Percentiles rank a stretch among this genome's conserved stretches.
These are phyloP conservation scores for Talpa occidentalis DNA, from an alignment of 2,113 vertebrate species.

Conservation along the genomic window DNA sequence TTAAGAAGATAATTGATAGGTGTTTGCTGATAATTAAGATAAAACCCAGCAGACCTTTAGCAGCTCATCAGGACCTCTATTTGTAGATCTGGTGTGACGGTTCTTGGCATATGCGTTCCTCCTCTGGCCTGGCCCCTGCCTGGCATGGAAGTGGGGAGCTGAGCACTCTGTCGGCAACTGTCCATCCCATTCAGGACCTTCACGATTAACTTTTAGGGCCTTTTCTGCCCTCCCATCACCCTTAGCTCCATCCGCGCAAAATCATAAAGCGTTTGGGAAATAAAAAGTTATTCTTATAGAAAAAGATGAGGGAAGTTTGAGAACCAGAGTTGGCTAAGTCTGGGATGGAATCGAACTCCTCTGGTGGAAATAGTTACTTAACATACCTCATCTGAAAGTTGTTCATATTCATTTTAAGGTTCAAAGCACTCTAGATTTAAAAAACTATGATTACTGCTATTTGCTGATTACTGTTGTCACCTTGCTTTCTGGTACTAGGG, in stretches of 20 bases:
- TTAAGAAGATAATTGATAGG: neutral
- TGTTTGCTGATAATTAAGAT: neutral
- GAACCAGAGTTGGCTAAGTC: neutral
- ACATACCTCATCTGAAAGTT: slow-evolving; percentile 19
- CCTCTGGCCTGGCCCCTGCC: neutral
- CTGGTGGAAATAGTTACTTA: neutral
- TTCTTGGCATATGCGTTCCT: neutral
- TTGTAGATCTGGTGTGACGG: neutral
- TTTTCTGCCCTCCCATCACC: neutral
- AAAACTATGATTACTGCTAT: neutral
- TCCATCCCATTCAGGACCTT: neutral
- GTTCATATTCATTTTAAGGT: slow-evolving; percentile 1
- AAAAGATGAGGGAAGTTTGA: slow-evolving; percentile 33
- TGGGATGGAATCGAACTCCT: neutral
- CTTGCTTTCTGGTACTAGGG: slow-evolving; percentile 23
- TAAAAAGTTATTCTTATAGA: neutral
- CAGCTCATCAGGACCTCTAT: neutral
- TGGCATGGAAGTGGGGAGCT: neutral
- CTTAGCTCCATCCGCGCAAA: neutral
- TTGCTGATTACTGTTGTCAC: neutral
- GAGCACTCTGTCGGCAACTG: neutral
- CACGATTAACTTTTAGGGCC: neutral
- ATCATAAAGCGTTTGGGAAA: neutral
- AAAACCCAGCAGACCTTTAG: neutral
- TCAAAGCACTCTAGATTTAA: neutral